Evolutionary conservation across 2,888 invertebrate species (phyloP).

Genomic region (Epistrophe grossulariae): DNA sequence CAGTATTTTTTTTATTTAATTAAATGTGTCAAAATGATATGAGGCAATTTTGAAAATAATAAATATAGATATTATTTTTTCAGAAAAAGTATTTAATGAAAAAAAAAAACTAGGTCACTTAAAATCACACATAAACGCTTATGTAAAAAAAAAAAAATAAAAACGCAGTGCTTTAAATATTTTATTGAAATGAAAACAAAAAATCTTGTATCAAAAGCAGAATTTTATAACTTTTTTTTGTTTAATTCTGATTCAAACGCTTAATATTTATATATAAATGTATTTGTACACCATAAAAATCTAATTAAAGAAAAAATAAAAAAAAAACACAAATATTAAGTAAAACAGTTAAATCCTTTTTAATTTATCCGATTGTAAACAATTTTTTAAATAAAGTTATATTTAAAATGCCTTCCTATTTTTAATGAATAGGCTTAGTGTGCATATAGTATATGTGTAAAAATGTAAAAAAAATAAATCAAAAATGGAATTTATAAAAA

Average conservation of each 20-base stretch:
- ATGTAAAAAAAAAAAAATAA: constrained; percentile 53
- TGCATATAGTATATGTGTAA: constrained; percentile 68
- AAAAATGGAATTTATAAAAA: constrained; percentile 28
- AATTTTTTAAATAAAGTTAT: constrained; percentile 41
- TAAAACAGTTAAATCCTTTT: constrained; percentile 6
- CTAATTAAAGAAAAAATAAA: constrained; percentile 62
- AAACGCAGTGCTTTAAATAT: constrained; percentile 74
- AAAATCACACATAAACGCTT: constrained; percentile 48
- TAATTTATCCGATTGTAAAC: neutral
- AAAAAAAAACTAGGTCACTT: constrained; percentile 51
- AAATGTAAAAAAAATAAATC: constrained; percentile 49
- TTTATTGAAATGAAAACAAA: constrained; percentile 49
- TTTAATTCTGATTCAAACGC: constrained; percentile 64
- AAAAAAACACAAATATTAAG: constrained; percentile 32
- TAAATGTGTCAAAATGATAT: constrained; percentile 17
- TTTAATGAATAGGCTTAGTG: constrained; percentile 74
- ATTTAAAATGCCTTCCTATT: constrained; percentile 75
- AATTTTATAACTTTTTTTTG: constrained; percentile 52
- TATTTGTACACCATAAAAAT: constrained; percentile 65
- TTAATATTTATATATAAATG: constrained; percentile 65
- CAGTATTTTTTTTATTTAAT: constrained; percentile 34
- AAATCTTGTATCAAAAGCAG: constrained; percentile 46
- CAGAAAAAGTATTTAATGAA: neutral
- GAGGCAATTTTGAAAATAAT: neutral
- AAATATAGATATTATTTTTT: neutral